Evolutionary conservation across 1,140 invertebrate genomes (phyloP), one percentile per base, ranked within the genome.

Genomic region (Anoplophora glabripennis): DNA sequence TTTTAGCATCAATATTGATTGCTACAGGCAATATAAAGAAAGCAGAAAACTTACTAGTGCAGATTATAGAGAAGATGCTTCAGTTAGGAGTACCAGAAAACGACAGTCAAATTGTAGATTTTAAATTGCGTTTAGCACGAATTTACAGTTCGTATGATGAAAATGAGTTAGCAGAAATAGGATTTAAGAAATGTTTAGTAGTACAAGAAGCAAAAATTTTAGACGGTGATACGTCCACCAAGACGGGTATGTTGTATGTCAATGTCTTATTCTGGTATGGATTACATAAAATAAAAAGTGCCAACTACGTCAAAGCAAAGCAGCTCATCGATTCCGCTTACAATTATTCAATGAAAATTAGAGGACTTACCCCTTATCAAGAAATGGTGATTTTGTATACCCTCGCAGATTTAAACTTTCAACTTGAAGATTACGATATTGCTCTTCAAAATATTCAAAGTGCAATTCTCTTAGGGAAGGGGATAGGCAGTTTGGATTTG

Each of bases 241-340:
- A 65, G 65, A 74, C 74, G 4, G 72, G 71, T 4, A 66, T 72
- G 64, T 57, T 76, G 1, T 76, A 73, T 49, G 63, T 76, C 0
- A 75, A 72, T 58, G 57, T 68, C 17, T 49, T 75, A 17, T 76
- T 75, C 46, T 76, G 73, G 71, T 76, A 74, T 45, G 73, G 71
- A 7, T 61, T 73, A 11, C 71, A 75, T 49, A 72, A 72, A 62
- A 68, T 73, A 33, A 60, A 63, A 47, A 68, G 64, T 47, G 47
- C 57, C n/a, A 54, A 72, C 11, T 72, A 67, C 37, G 57, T 42
- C 5, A 62, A 55, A 10, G 73, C 73, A 0, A 74, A 72, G 57
- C 46, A 66, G 40, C 48, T 72, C 10, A 59, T 75, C 12, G 65
- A 71, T 44, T 64, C 59, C 11, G 72, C 72, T 7, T 74, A 74